Conservation (phyloP, 2,113 vertebrate genomes). For the Cyprinodon brontotheroides region DNA sequence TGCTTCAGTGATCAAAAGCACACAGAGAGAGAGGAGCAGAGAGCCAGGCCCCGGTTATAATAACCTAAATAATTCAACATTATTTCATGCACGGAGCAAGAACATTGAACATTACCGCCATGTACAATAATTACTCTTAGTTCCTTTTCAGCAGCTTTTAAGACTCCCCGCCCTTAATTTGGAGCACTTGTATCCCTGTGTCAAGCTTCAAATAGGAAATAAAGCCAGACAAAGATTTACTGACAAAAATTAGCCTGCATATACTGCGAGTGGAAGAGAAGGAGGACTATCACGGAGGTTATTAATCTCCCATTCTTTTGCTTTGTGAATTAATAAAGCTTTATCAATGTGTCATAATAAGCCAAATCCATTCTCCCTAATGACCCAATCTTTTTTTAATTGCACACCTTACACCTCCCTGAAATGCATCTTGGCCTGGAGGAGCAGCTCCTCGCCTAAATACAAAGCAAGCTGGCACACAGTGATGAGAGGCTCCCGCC, state of each 20-base stretch:
- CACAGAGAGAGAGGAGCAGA: slow-evolving; percentile 19
- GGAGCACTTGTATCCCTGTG: background rate
- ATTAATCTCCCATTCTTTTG: slow-evolving; percentile 14
- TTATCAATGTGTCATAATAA: slow-evolving; percentile 32
- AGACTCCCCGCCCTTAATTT: slow-evolving; percentile 17
- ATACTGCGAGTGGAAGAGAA: slow-evolving; percentile 9
- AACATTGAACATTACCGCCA: slow-evolving; percentile 54
- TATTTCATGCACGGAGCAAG: slow-evolving; percentile 40
- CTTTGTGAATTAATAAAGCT: slow-evolving; percentile 38
- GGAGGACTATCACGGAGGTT: background rate
- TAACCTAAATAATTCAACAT: slow-evolving; percentile 49
- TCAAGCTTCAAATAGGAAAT: slow-evolving; percentile 26
- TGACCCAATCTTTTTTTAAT: slow-evolving; percentile 58
- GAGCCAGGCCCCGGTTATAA: slow-evolving; percentile 29
- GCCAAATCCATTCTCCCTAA: slow-evolving; percentile 36
- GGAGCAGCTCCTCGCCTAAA: slow-evolving; percentile 18
- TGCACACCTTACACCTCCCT: slow-evolving; percentile 24
- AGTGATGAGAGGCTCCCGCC: slow-evolving; percentile 9
- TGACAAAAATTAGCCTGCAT: slow-evolving; percentile 2
- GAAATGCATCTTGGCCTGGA: slow-evolving; percentile 15
- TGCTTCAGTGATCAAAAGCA: slow-evolving; percentile 63
- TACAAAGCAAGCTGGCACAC: slow-evolving; percentile 22
- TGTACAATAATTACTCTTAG: slow-evolving; percentile 39
- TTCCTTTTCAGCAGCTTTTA: slow-evolving; percentile 21
- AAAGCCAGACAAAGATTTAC: slow-evolving; percentile 17